Conservation (phyloP, 2,113 vertebrate species). For the Epinephelus cyanopodus region DNA sequence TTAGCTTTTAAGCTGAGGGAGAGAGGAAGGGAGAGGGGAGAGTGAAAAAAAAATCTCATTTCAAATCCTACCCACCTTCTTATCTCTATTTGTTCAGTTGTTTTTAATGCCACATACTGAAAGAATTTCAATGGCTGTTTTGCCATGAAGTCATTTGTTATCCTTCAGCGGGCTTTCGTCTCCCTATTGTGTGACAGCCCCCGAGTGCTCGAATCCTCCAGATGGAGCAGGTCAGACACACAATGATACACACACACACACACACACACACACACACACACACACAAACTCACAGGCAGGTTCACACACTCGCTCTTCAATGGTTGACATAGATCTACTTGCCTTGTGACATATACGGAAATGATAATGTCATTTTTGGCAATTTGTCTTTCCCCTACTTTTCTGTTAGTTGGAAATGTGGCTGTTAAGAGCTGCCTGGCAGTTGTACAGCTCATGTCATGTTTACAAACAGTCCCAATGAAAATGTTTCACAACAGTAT, state of each 20-base stretch:
- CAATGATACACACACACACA: constrained; percentile 52
- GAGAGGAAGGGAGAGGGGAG: constrained; percentile 78
- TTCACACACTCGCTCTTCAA: constrained; percentile 88
- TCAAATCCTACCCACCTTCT: constrained; percentile 97
- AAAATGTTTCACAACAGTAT: constrained; percentile 68
- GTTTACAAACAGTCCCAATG: constrained; percentile 79
- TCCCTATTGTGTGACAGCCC: constrained; percentile 98
- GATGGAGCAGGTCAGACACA: constrained; percentile 90
- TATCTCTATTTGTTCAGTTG: constrained; percentile 99
- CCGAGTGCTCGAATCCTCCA: constrained; percentile 95
- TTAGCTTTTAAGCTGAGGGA: constrained; percentile 88
- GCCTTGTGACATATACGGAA: constrained; percentile 87
- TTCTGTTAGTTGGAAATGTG: constrained; percentile 82
- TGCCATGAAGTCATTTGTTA: constrained; percentile 99
- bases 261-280: constrained; percentile 47
- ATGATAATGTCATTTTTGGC: constrained; percentile 92
- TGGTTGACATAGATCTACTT: constrained; percentile 90
- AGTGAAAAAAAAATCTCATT: constrained; percentile 89
- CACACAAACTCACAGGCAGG: constrained; percentile 47
- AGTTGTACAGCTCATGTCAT: constrained; percentile 60
- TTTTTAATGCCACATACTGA: constrained; percentile 99
- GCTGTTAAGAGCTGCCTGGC: constrained; percentile 67
- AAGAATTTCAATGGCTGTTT: constrained; percentile 99
- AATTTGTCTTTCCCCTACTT: constrained; percentile 88
- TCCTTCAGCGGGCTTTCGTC: constrained; percentile 97